Evolutionary conservation across 2,797 vertebrate genomes (phyloP), one percentile per base, ranked within the genome.

Genomic region (Clarias platycephalus): DNA sequence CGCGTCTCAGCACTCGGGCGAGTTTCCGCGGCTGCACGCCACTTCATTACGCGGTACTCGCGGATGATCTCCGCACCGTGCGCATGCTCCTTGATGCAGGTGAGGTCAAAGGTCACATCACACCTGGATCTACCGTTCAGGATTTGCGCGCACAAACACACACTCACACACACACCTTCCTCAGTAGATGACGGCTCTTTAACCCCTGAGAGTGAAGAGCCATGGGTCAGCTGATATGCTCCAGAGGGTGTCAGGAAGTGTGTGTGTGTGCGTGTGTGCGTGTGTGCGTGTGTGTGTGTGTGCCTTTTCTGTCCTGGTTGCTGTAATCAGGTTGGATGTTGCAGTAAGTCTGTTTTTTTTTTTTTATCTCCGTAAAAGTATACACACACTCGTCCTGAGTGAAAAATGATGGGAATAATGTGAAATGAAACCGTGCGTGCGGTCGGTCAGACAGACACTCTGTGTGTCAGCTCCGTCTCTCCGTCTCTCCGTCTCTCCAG

Each of bases 1-100:
- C 94, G 93, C 94, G 96, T 16, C 92, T 99, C 76, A 99, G 98
- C 92, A 94, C 96, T 90, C 92, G 97, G 0, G 97, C 96, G 22
- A 97, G 95, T 77, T 99, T 99, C 93, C 95, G 94, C 20, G 97
- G 96, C 60, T 98, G 97, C 92, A 96, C 97, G 0, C 94, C 97
- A 0, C 94, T 99, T 28, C 98, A 99, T 91, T 99, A 99, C 0
- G 97, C 97, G 0, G 97, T 97, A 0, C 94, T 99, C 37, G 96
- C 97, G 0, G 96, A 98, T 0, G 97, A 99, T 91, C 94, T 92
- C n/a, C 85, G 49, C 57, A 92, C 94, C 0, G 95, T 95, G 87
- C 91, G 92, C 66, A 90, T 96, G 91, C 94, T 99, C 81, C 94
- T 99, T 82, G 95, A 97, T 7, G 94, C 91, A 91, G 96, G 96